Base-by-base conservation (phyloP, 92 coral and sea anemone genomes). In the Galaxea fascicularis region DNA sequence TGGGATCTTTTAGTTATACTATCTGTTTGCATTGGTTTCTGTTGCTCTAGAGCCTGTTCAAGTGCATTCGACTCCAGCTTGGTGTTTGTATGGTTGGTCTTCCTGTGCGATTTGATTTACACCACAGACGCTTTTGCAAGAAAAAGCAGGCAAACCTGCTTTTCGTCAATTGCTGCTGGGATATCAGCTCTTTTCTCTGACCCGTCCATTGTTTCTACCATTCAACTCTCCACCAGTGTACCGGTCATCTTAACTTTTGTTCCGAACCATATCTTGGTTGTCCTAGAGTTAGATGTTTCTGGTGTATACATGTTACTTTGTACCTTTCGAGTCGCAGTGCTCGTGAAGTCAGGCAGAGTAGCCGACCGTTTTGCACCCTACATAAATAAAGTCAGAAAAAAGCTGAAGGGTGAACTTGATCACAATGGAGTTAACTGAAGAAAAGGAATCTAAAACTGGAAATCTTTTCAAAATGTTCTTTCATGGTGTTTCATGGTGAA, bases 61-160 rank as follows among this genome's bases (percentile, higher is more conserved):
- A 89, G 68, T 58, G 54, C 27, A 10, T 59, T 51, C 51, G 68
- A 71, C 35, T 21, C 76, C 7, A 83, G 76, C 27, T 49, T 89
- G 53, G 45, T 70, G 20, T 76, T 77, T 27, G 89, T 84, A 10
- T 71, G 76, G 92, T 0, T 84, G 44, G 89, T 89, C 20, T 89
- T 73, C 62, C n/a, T 83, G 63, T 89, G 92, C 24, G 92, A 89
- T 71, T 76, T 79, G 46, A 35, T 89, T 22, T 89, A 76, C 13
- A 29, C 57, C 22, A 63, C 72, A 35, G 88, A 89, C 21, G 46
- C 71, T 54, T 71, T 80, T 13, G 92, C 88, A 14, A 27, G 88
- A 46, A 49, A 54, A 52, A 80, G 79, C 49, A 88, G 68, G 66
- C 31, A 62, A 41, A 6, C 24, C 13, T 9, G 41, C 15, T 20